Evolutionary conservation across 2,113 vertebrate genomes (phyloP), one percentile per base, ranked within the genome.

Genomic region (Eurystomus gularis): DNA sequence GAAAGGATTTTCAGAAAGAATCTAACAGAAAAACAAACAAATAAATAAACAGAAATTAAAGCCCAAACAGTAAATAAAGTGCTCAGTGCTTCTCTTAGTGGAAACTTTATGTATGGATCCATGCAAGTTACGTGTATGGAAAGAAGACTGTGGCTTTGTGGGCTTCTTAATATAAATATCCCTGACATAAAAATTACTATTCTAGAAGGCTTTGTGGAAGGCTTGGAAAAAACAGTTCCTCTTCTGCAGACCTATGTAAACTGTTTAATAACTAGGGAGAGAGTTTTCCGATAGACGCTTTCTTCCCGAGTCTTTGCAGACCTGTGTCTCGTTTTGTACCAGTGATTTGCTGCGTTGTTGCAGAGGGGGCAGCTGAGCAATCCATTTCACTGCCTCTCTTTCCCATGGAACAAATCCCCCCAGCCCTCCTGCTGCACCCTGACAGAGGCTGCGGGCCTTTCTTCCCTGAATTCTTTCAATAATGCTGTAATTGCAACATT

Each of bases 401-500:
- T 97, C 86, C 93, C 90, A 86, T 91, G 94, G 84, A 95, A 88
- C 51, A 96, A 95, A 95, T 88, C 42, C 58, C 49, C 72, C 55
- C 71, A 92, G 92, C 87, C 84, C 91, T 92, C 51, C 58, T 95
- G 92, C 95, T 92, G 86, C 83, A 86, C 55, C 92, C 90, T 86
- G 55, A 94, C 89, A 69, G 94, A 33, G 88, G 84, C 85, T 54
- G 42, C 79, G 54, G 76, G 82, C 55, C 93, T 93, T 96, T 95
- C 96, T 97, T 93, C 4, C 2, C 85, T 4, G 1, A 51, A 95
- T 95, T 96, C 97, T 96, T 96, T 96, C 94, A 88, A 68, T 84
- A 93, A 97, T 71, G 52, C 85, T 91, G 91, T 96, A 96, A 98
- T 97, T 98, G 96, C 95, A 91, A 96, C 95, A 91, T 96, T 97